These are phyloP conservation scores for Dallia pectoralis DNA, from an alignment of 2,797 vertebrate genomes.

Conservation along the genomic window DNA sequence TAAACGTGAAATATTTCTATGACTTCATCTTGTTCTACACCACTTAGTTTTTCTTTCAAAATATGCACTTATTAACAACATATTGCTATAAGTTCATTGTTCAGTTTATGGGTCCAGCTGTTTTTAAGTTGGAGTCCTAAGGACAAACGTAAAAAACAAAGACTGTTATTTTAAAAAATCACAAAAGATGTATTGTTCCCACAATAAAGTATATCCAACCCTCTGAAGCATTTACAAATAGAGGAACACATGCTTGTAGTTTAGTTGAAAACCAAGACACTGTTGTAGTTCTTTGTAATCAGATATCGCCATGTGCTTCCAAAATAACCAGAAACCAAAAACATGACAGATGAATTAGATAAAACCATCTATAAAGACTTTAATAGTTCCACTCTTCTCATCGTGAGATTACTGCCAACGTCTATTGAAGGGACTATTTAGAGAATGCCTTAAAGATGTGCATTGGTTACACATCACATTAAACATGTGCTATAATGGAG, in stretches of 20 bases:
- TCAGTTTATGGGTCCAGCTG: slow-evolving; percentile 35
- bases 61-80: slow-evolving; percentile 1
- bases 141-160: slow-evolving; percentile 29
- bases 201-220: slow-evolving; percentile 35
- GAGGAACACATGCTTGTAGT: slow-evolving; percentile 31
- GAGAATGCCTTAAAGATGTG: slow-evolving; percentile 19
- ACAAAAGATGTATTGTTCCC: slow-evolving; percentile 49
- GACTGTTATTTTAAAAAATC: slow-evolving; percentile 36
- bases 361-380: slow-evolving; percentile 28
- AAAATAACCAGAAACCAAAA: slow-evolving; percentile 37
- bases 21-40: slow-evolving; percentile 18
- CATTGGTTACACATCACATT: not conserved
- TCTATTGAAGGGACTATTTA: not conserved
- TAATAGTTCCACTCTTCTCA: slow-evolving; percentile 28
- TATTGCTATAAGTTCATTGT: slow-evolving; percentile 11
- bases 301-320: slow-evolving; percentile 31
- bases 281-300: slow-evolving; percentile 37
- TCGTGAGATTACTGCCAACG: slow-evolving; percentile 28
- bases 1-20: slow-evolving; percentile 33
- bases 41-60: slow-evolving; percentile 13
- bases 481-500: not conserved
- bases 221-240: slow-evolving; percentile 41
- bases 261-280: slow-evolving; percentile 17
- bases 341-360: slow-evolving; percentile 26
- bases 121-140: slow-evolving; percentile 37